Conservation (phyloP, 2,888 invertebrate species). For the Schizotus pectinicornis region DNA sequence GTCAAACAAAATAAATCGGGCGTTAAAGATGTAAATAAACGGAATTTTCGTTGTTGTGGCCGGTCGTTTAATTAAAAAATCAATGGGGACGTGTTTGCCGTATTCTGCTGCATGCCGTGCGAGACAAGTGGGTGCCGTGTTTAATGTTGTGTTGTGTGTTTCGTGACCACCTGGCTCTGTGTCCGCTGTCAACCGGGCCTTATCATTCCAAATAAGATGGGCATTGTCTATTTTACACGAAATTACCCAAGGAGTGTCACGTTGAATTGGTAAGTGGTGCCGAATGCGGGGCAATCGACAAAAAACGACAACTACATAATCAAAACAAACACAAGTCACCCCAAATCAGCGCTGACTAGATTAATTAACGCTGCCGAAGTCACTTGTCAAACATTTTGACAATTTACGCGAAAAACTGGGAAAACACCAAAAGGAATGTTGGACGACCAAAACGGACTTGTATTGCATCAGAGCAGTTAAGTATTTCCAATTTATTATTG, state of each 20-base stretch:
- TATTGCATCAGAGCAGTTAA: too few relatives aligned
- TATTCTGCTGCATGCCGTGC: conserved; percentile 31
- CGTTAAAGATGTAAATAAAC: conserved; percentile 36
- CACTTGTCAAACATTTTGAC: too few relatives aligned
- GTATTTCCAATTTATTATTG: too few relatives aligned
- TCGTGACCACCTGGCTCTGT: conserved; percentile 55
- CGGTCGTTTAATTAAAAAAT: conserved; percentile 22
- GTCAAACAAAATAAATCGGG: conserved; percentile 32
- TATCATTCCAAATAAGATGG: conserved; percentile 51
- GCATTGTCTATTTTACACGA: conserved; percentile 43
- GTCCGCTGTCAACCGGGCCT: conserved; percentile 47
- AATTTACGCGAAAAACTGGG: too few relatives aligned
- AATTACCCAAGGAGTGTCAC: conserved; percentile 44
- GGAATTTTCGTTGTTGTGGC: conserved; percentile 29
- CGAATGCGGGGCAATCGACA: background rate
- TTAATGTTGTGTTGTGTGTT: conserved; percentile 40
- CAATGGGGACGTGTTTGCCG: conserved; percentile 21
- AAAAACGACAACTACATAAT: conserved; percentile 6
- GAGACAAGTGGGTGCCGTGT: conserved; percentile 36
- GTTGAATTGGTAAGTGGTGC: conserved; percentile 46
- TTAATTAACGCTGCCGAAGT: conserved; percentile 7
- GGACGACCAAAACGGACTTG: too few relatives aligned
- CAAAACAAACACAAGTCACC: conserved; percentile 23
- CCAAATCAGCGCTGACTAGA: conserved; percentile 10
- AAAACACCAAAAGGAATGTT: too few relatives aligned